These are phyloP conservation scores for Schlechtendalia chinensis DNA, from an alignment of 1,140 invertebrate species.

Conservation along the genomic window DNA sequence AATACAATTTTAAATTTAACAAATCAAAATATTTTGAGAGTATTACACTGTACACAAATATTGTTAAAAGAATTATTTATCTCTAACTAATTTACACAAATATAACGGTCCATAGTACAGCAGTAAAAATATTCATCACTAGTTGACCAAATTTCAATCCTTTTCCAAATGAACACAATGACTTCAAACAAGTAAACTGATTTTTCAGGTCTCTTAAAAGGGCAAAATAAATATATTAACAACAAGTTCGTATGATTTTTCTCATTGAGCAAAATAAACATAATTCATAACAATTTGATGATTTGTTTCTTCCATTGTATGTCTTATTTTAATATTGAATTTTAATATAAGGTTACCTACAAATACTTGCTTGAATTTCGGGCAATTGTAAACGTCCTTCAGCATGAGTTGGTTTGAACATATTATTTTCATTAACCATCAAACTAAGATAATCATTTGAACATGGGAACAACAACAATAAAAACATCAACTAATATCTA, in stretches of 20 bases:
- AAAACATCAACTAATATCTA: conserved; percentile 86
- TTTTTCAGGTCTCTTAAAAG: conserved; percentile 68
- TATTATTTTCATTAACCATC: conserved; percentile 81
- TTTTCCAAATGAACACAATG: conserved; percentile 65
- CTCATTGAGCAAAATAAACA: conserved; percentile 40
- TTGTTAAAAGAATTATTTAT: conserved; percentile 56
- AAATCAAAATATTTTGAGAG: background rate
- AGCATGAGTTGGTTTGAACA: conserved; percentile 75
- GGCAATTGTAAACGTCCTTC: conserved; percentile 83
- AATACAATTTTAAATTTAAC: background rate
- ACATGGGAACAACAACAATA: no score
- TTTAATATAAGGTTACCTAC: conserved; percentile 68
- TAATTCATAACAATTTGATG: conserved; percentile 61
- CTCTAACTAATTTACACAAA: conserved; percentile 77
- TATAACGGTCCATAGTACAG: conserved; percentile 95
- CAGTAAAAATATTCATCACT: conserved; percentile 71
- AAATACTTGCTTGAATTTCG: conserved; percentile 74
- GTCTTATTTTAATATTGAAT: no score
- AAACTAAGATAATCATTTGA: conserved; percentile 88
- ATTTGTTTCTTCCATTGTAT: conserved; percentile 62
- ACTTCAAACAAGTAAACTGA: conserved; percentile 62
- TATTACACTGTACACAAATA: background rate
- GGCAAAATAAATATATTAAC: conserved; percentile 51
- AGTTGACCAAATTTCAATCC: conserved; percentile 79
- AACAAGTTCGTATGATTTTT: background rate